phyloP scores from a whole-genome alignment of 2,113 vertebrate genomes.

The Pandion haliaetus region DNA sequence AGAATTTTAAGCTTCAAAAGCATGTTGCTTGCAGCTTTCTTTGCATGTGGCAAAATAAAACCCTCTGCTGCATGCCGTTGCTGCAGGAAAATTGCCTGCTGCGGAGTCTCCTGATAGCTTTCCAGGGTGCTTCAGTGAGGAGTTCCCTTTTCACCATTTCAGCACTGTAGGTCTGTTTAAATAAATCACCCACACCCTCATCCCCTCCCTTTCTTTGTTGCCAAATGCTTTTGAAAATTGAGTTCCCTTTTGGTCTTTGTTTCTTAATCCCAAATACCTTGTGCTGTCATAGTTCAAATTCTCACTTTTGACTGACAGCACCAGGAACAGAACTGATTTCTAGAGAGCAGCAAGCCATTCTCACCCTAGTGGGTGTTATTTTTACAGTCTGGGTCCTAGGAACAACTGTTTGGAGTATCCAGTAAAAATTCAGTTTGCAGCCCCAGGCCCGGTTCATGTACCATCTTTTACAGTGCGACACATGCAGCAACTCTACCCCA shows the following conservation, averaged over 20 bases:
- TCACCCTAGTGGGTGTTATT: slow-evolving; percentile 1
- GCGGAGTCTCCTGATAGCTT: not conserved
- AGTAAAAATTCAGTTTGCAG: not conserved
- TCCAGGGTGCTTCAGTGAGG: not conserved
- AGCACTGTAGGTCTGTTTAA: not conserved
- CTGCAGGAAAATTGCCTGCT: not conserved
- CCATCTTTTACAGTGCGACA: not conserved
- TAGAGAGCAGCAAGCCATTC: not conserved
- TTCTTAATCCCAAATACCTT: not conserved
- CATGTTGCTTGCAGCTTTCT: not conserved
- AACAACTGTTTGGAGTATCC: slow-evolving; percentile 12
- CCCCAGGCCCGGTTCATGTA: fast-evolving
- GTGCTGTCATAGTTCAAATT: slow-evolving; percentile 22
- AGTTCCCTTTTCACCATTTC: not conserved
- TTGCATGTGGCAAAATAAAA: not conserved
- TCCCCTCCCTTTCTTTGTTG: not conserved
- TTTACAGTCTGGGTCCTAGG: not conserved
- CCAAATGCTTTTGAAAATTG: slow-evolving; percentile 7
- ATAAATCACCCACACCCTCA: not conserved
- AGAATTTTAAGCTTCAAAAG: not conserved
- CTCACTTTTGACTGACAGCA: slow-evolving; percentile 40
- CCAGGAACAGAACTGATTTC: slow-evolving; percentile 28
- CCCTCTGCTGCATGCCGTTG: not conserved
- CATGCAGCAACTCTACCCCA: not conserved
- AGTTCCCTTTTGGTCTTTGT: slow-evolving; percentile 25